Evolutionary conservation across 2,888 invertebrate genomes (phyloP).

Genomic region (Ochropacha duplaris): DNA sequence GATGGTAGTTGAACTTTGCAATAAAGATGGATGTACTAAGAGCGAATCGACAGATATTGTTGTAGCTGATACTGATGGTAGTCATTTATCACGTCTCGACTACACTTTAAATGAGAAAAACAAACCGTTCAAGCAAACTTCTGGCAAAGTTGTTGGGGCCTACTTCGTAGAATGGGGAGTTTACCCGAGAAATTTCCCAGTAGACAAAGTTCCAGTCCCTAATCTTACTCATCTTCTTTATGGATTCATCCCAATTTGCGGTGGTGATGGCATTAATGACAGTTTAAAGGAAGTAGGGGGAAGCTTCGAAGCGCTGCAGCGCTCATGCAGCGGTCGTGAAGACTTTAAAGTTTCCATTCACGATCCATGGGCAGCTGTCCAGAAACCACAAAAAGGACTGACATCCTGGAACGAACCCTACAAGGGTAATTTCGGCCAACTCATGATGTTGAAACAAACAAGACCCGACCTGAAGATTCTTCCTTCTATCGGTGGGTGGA

Average conservation of each 20-base stretch:
- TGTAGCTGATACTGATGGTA: slow-evolving; percentile 78
- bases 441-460: slow-evolving; percentile 76
- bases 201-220: slow-evolving; percentile 69
- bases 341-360: slow-evolving; percentile 78
- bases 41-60: slow-evolving; percentile 71
- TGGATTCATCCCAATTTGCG: slow-evolving; percentile 77
- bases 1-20: slow-evolving; percentile 73
- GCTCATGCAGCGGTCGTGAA: slow-evolving; percentile 76
- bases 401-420: slow-evolving; percentile 78
- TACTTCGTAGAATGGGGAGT: slow-evolving; percentile 80
- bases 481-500: slow-evolving; percentile 77
- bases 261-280: slow-evolving; percentile 78
- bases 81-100: slow-evolving; percentile 71
- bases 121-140: slow-evolving; percentile 75
- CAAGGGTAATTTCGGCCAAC: slow-evolving; percentile 77
- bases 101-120: slow-evolving; percentile 68
- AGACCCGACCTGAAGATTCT: slow-evolving; percentile 73
- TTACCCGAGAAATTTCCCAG: slow-evolving; percentile 75
- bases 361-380: slow-evolving; percentile 77
- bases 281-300: slow-evolving; percentile 79
- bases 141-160: slow-evolving; percentile 74
- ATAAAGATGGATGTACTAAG: slow-evolving; percentile 67
- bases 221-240: slow-evolving; percentile 75
- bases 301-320: slow-evolving; percentile 76
- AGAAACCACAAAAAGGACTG: slow-evolving; percentile 75